A percentile compares a stretch with the other conserved stretches of the same genome.
Evolutionary conservation across 2,113 vertebrate species (phyloP).

Genomic region (Zapornia atra): DNA sequence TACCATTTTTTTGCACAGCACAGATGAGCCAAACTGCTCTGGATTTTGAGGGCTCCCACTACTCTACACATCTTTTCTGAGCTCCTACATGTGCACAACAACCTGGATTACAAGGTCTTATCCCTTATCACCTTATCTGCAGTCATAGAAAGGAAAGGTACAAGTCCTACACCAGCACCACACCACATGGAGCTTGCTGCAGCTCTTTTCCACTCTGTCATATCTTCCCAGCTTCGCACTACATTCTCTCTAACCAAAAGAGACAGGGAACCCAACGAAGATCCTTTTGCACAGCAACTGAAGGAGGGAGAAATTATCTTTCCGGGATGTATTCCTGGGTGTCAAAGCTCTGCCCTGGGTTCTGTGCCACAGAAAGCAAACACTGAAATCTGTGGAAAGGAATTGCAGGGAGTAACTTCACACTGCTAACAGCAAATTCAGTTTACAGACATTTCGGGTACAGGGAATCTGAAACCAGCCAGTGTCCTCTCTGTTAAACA

Average conservation of each 20-base stretch:
- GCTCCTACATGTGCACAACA: neutral
- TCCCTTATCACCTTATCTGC: neutral
- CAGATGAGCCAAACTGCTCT: neutral
- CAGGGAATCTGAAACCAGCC: neutral
- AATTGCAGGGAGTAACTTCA: neutral
- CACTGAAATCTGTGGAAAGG: neutral
- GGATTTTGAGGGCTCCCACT: neutral
- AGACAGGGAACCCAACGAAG: neutral
- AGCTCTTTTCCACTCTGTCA: neutral
- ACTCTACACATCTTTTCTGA: neutral
- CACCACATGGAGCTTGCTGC: neutral
- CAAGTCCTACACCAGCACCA: neutral
- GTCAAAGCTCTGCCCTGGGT: neutral
- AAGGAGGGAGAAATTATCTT: neutral
- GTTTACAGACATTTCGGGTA: neutral
- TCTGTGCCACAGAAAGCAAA: neutral
- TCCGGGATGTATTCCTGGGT: neutral
- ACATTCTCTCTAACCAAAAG: neutral
- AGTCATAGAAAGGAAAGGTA: neutral
- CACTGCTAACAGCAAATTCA: slow-evolving; percentile 31
- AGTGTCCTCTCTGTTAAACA: neutral
- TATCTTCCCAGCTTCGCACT: neutral
- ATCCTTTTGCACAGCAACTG: neutral
- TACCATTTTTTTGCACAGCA: neutral
- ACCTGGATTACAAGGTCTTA: neutral